These are phyloP conservation scores for Melipona beecheii DNA, from an alignment of 2,888 invertebrate genomes.

Conservation along the genomic window DNA sequence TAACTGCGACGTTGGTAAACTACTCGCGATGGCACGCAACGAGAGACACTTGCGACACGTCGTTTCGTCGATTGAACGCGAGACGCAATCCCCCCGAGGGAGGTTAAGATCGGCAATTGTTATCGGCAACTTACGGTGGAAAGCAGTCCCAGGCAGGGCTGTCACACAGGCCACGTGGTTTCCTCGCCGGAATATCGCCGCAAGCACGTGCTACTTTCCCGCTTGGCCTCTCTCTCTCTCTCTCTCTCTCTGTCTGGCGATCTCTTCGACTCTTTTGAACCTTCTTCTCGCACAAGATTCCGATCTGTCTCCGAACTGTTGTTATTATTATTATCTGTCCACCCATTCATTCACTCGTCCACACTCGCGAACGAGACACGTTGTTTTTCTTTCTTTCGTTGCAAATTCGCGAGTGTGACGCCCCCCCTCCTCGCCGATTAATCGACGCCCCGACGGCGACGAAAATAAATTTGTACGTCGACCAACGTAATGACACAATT, in stretches of 20 bases:
- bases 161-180: constrained; percentile 60
- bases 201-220: constrained; percentile 47
- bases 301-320: neutral
- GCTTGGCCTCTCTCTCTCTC: neutral
- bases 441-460: constrained; percentile 43
- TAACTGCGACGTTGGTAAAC: no score
- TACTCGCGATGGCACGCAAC: no score
- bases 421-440: neutral
- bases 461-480: constrained; percentile 65
- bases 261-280: neutral
- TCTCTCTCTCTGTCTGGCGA: neutral
- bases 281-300: neutral
- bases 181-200: constrained; percentile 29
- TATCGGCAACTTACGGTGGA: constrained; percentile 44
- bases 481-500: constrained; percentile 64
- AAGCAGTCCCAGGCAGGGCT: constrained; percentile 5
- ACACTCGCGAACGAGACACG: no score
- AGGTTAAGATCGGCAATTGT: neutral
- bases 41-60: no score
- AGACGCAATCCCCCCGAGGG: no score
- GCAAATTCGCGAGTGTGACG: neutral
- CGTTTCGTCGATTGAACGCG: no score
- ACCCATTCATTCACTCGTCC: no score
- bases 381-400: neutral
- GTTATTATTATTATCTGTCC: no score